Evolutionary conservation across 2,113 vertebrate species (phyloP).

Genomic region (Rattus rattus): DNA sequence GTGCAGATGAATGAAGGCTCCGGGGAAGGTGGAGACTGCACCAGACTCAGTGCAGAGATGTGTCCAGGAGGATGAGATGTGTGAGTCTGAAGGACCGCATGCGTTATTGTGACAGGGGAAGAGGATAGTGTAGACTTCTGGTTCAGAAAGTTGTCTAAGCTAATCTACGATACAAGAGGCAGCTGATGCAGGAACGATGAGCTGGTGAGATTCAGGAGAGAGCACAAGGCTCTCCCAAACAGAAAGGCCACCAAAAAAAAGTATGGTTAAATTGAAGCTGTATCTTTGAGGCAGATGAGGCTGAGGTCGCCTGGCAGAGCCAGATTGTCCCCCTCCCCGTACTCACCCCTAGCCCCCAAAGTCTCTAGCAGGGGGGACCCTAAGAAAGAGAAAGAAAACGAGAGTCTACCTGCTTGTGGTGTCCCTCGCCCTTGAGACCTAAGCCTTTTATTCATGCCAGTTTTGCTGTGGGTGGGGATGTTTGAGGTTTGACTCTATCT

Average conservation of each 20-base stretch:
- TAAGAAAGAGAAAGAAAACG: slow-evolving; percentile 2
- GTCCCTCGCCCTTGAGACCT: background rate
- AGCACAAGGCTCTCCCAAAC: background rate
- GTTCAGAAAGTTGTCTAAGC: slow-evolving; percentile 27
- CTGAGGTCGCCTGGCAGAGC: background rate
- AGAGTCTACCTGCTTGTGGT: background rate
- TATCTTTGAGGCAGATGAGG: slow-evolving; percentile 35
- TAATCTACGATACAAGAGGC: background rate
- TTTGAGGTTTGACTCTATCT: slow-evolving; percentile 48
- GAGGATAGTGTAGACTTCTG: slow-evolving; percentile 21
- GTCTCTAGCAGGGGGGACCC: background rate
- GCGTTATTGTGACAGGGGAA: background rate
- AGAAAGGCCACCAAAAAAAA: background rate
- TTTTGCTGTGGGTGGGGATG: slow-evolving; percentile 17
- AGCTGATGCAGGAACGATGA: background rate
- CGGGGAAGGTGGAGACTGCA: background rate
- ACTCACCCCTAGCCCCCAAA: background rate
- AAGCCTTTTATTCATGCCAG: slow-evolving; percentile 34
- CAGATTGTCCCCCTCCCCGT: background rate
- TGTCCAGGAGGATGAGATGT: background rate
- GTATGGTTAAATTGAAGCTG: slow-evolving; percentile 12
- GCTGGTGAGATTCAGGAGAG: slow-evolving; percentile 24
- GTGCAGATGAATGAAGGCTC: background rate
- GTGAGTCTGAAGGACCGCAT: slow-evolving; percentile 37
- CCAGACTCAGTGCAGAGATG: background rate